A percentile compares a stretch with the other conserved stretches of the same genome.
phyloP scores from a whole-genome alignment of 1,140 invertebrate species.

The Sesamia nonagrioides region DNA sequence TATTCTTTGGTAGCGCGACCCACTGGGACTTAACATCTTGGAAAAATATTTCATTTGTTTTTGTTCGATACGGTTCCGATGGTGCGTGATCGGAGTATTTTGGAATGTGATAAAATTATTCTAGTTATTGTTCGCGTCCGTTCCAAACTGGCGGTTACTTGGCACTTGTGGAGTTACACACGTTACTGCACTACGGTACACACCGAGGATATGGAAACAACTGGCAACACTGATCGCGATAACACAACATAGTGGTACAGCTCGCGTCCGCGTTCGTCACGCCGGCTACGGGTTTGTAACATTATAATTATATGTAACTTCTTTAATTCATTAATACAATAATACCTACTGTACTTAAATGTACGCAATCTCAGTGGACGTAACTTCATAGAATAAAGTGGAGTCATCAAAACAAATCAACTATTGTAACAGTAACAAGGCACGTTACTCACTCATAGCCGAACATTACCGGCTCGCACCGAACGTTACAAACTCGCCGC shows the following conservation, averaged over 20 bases:
- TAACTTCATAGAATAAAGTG: slow-evolving; percentile 8
- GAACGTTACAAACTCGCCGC: slow-evolving; percentile 14
- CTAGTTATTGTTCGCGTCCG: slow-evolving; percentile 63
- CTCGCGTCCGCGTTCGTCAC: background rate
- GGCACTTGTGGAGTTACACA: slow-evolving; percentile 77
- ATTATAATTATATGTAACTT: slow-evolving; percentile 11
- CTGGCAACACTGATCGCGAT: slow-evolving; percentile 19
- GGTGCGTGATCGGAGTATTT: slow-evolving; percentile 27
- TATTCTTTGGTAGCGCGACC: slow-evolving; percentile 85
- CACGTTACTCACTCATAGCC: slow-evolving; percentile 11
- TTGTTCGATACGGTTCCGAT: slow-evolving; percentile 56
- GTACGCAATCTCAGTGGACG: background rate
- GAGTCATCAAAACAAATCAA: background rate
- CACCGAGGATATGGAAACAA: background rate
- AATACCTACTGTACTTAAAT: slow-evolving; percentile 5
- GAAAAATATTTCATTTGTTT: slow-evolving; percentile 56
- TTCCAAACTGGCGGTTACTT: slow-evolving; percentile 61
- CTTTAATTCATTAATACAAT: slow-evolving; percentile 2
- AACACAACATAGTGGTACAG: background rate
- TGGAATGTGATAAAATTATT: slow-evolving; percentile 76
- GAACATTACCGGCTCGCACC: background rate
- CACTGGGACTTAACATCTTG: slow-evolving; percentile 60
- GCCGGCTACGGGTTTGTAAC: slow-evolving; percentile 20
- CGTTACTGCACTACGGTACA: slow-evolving; percentile 10
- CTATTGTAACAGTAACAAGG: slow-evolving; percentile 26